Evolutionary conservation across 1,140 invertebrate genomes (phyloP).

Genomic region (Atta colombica): DNA sequence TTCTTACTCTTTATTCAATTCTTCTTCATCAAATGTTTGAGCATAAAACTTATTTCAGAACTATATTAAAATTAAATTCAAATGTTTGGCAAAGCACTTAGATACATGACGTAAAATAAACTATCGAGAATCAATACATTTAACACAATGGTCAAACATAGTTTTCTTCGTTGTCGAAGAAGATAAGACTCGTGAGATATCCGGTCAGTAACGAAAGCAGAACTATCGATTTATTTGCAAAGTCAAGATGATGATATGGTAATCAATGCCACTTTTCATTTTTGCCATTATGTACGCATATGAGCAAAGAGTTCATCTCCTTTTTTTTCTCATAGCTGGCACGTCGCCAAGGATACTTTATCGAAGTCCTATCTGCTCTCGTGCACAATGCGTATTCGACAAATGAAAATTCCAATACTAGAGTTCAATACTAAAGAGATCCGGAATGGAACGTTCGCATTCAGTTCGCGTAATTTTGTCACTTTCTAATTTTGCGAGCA

Average conservation of each 20-base stretch:
- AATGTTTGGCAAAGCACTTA: constrained; percentile 2
- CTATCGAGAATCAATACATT: constrained; percentile 10
- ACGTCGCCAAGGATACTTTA: constrained; percentile 45
- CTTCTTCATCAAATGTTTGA: background rate
- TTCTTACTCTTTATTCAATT: background rate
- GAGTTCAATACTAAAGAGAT: constrained; percentile 39
- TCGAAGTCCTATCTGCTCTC: constrained; percentile 42
- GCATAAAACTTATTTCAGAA: background rate
- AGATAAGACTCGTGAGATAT: constrained; percentile 48
- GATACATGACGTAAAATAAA: constrained; percentile 18
- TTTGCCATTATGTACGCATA: constrained; percentile 46
- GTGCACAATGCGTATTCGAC: constrained; percentile 37
- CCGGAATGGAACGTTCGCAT: background rate
- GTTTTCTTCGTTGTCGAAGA: constrained; percentile 3
- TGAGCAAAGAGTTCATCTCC: constrained; percentile 36
- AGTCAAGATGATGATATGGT: background rate
- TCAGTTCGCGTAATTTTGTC: background rate
- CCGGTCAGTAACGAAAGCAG: constrained; percentile 38
- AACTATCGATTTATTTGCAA: constrained; percentile 53
- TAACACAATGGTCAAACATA: constrained; percentile 38
- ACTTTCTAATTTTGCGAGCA: background rate
- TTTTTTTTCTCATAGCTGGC: constrained; percentile 39
- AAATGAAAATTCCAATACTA: constrained; percentile 42
- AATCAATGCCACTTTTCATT: constrained; percentile 4
- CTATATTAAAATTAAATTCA: background rate